A percentile compares a stretch with the other conserved stretches of the same genome.
phyloP scores from a whole-genome alignment of 2,888 invertebrate species.

The Machimus rusticus region DNA sequence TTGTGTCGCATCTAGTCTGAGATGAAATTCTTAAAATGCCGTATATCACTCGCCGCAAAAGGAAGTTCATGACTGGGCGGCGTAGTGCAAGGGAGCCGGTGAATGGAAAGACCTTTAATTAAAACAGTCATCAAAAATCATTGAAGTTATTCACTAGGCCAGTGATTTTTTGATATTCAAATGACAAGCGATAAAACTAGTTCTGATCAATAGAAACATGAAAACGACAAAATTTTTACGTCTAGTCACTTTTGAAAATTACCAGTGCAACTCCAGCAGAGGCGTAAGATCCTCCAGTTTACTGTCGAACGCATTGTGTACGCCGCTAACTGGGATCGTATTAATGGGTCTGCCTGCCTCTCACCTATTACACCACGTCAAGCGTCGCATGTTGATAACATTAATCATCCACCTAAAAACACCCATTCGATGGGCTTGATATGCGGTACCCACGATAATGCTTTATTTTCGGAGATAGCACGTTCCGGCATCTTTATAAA shows the following conservation, averaged over 20 bases:
- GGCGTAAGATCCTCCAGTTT: not conserved
- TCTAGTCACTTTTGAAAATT: not conserved
- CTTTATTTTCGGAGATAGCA: not conserved
- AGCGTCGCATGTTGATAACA: conserved; percentile 8
- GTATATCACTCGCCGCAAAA: not conserved
- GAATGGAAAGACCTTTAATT: not conserved
- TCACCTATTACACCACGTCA: conserved; percentile 1
- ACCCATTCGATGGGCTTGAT: not conserved
- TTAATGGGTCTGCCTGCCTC: not conserved
- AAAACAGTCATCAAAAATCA: conserved; percentile 27
- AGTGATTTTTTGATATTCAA: conserved; percentile 8
- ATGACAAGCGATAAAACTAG: not conserved
- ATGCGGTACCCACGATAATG: not conserved
- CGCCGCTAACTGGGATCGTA: not conserved
- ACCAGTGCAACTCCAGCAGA: not conserved
- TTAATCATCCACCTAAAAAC: conserved; percentile 6
- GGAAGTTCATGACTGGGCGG: not conserved
- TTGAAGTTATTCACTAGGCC: conserved; percentile 8
- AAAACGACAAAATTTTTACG: conserved; percentile 15
- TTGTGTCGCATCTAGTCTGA: not conserved
- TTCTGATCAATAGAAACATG: not conserved
- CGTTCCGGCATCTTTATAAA: not conserved
- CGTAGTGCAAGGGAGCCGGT: not conserved
- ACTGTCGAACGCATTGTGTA: not conserved
- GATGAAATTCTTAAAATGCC: not conserved